Evolutionary conservation across 2,888 invertebrate species (phyloP).

Genomic region (Saturnia pavonia): DNA sequence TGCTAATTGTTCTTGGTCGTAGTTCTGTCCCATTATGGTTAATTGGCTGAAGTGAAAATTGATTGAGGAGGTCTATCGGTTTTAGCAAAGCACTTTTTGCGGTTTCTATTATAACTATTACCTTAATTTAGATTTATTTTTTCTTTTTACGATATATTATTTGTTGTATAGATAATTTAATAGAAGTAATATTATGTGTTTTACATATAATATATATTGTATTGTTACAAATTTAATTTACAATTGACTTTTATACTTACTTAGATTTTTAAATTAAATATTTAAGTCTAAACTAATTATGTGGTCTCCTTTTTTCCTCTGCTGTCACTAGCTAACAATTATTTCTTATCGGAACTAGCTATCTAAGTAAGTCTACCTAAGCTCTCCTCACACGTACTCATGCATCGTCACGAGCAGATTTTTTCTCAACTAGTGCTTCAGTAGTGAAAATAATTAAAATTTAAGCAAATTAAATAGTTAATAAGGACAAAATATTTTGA

Average conservation of each 20-base stretch:
- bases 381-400: background rate
- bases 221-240: no score
- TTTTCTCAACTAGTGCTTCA: no score
- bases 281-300: no score
- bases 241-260: no score
- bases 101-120: background rate
- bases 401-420: background rate
- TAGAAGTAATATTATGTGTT: background rate
- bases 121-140: no score
- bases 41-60: background rate
- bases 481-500: background rate
- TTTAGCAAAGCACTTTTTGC: background rate
- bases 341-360: background rate
- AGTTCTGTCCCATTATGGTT: background rate
- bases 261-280: no score
- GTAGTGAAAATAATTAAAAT: background rate
- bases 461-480: background rate
- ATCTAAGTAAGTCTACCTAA: background rate
- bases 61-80: background rate
- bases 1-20: conserved; percentile 32
- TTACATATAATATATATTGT: background rate
- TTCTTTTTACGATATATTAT: no score
- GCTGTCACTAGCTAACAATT: background rate
- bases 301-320: no score
- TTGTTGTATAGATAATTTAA: no score